A percentile compares a stretch with the other conserved stretches of the same genome.
Conservation (phyloP, 2,113 vertebrate genomes). For the Leptobrachium leishanense region DNA sequence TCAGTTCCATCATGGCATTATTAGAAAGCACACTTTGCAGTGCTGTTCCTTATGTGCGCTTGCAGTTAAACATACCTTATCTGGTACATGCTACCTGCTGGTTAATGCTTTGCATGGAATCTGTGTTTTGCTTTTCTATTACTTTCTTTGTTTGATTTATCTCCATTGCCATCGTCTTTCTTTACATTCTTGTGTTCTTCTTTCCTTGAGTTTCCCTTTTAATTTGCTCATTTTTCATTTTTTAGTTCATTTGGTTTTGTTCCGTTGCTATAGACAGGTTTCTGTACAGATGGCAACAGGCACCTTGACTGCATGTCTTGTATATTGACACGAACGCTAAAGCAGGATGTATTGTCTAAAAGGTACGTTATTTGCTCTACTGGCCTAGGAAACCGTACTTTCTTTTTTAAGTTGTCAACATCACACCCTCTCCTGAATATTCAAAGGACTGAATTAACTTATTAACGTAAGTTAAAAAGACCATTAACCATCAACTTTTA, state of each 20-base stretch:
- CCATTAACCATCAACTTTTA: too few species aligned
- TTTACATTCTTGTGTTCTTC: constrained; percentile 25
- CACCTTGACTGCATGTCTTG: constrained; percentile 77
- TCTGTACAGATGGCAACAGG: constrained; percentile 79
- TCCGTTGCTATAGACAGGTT: constrained; percentile 72
- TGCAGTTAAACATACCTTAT: too few species aligned
- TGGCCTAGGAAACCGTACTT: neutral
- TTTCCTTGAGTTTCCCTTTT: constrained; percentile 49
- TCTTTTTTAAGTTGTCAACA: constrained; percentile 50
- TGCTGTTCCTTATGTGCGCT: too few species aligned
- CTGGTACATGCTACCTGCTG: too few species aligned
- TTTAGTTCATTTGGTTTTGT: constrained; percentile 52
- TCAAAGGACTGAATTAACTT: too few species aligned
- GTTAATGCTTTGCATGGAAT: constrained; percentile 19
- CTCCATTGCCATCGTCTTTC: neutral
- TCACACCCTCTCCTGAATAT: neutral
- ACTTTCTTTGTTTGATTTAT: neutral
- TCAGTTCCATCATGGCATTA: too few species aligned
- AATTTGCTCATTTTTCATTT: constrained; percentile 56
- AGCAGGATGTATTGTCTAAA: constrained; percentile 75
- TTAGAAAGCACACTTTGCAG: too few species aligned
- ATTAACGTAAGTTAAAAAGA: too few species aligned
- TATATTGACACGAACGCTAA: constrained; percentile 79
- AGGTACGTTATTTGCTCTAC: constrained; percentile 65
- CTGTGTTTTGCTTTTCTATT: constrained; percentile 28